Evolutionary conservation across 2,888 invertebrate species (phyloP).

Genomic region (Xylota sylvarum): DNA sequence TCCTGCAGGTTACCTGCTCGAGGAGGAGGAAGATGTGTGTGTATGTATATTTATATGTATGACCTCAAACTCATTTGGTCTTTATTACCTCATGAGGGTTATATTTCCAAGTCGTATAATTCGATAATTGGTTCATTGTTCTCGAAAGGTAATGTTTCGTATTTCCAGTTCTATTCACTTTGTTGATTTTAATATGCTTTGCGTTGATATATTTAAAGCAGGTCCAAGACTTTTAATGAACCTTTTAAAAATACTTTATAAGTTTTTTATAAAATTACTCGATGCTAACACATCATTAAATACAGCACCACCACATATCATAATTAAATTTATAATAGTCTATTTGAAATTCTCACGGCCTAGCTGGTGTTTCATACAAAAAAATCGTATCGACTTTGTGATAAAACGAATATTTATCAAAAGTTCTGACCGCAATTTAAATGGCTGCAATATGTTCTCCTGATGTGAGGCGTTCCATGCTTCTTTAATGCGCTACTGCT

Average conservation of each 20-base stretch:
- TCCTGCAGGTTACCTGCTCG: slow-evolving; percentile 25
- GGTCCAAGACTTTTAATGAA: slow-evolving; percentile 26
- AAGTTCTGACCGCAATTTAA: slow-evolving; percentile 61
- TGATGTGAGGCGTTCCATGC: slow-evolving; percentile 12
- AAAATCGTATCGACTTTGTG: slow-evolving; percentile 5
- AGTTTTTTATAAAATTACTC: neutral
- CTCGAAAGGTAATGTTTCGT: slow-evolving; percentile 8
- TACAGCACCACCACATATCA: neutral
- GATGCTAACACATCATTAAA: too few relatives aligned
- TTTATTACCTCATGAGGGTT: slow-evolving; percentile 39
- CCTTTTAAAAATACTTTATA: too few relatives aligned
- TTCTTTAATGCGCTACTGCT: slow-evolving; percentile 20
- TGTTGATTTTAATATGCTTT: slow-evolving; percentile 34
- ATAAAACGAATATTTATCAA: slow-evolving; percentile 27
- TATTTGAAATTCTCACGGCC: too few relatives aligned
- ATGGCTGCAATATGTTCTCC: slow-evolving; percentile 58
- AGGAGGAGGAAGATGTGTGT: neutral
- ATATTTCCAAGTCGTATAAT: slow-evolving; percentile 44
- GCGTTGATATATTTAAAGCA: slow-evolving; percentile 2
- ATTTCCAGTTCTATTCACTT: slow-evolving; percentile 7
- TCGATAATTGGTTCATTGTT: slow-evolving; percentile 61
- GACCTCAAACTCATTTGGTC: slow-evolving; percentile 26
- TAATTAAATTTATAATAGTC: slow-evolving; percentile 25
- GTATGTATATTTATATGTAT: neutral
- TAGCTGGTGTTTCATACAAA: neutral